Conservation (phyloP, 2,888 invertebrate species). For the Onchidella celtica region DNA sequence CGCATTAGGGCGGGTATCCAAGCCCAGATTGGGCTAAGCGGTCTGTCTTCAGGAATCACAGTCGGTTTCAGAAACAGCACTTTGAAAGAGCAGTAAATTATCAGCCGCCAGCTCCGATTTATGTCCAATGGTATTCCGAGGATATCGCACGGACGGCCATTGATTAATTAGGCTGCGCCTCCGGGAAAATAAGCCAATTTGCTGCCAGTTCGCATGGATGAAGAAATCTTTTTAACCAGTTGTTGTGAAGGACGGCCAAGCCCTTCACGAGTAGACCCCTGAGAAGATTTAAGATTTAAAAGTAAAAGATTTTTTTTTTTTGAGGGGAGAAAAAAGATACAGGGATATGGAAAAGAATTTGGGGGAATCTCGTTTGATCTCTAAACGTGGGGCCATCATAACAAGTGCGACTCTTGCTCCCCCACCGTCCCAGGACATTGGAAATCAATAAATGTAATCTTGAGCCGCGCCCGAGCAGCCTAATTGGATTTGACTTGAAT, state of each 20-base stretch:
- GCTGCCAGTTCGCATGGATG: conserved; percentile 48
- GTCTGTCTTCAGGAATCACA: conserved; percentile 15
- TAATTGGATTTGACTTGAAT: conserved; percentile 58
- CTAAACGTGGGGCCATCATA: conserved; percentile 42
- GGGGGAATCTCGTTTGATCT: conserved; percentile 37
- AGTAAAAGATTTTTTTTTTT: neutral
- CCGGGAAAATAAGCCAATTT: conserved; percentile 54
- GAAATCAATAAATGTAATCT: conserved; percentile 53
- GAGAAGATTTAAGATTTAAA: neutral
- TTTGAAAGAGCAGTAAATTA: conserved; percentile 25
- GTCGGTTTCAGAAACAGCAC: neutral
- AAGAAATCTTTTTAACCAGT: conserved; percentile 42
- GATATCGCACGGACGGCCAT: conserved; percentile 12
- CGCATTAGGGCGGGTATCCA: conserved; percentile 8
- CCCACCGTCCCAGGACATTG: conserved; percentile 9
- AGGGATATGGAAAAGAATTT: neutral
- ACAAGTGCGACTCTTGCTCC: conserved; percentile 36
- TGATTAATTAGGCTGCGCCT: conserved; percentile 50
- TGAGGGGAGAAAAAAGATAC: neutral
- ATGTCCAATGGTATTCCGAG: conserved; percentile 19
- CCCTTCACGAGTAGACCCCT: neutral
- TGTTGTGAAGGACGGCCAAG: neutral
- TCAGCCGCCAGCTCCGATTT: conserved; percentile 26
- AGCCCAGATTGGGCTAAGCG: neutral
- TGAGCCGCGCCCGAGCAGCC: conserved; percentile 46